These are phyloP conservation scores for Asbolus verrucosus DNA, from an alignment of 1,140 invertebrate species.

Conservation along the genomic window DNA sequence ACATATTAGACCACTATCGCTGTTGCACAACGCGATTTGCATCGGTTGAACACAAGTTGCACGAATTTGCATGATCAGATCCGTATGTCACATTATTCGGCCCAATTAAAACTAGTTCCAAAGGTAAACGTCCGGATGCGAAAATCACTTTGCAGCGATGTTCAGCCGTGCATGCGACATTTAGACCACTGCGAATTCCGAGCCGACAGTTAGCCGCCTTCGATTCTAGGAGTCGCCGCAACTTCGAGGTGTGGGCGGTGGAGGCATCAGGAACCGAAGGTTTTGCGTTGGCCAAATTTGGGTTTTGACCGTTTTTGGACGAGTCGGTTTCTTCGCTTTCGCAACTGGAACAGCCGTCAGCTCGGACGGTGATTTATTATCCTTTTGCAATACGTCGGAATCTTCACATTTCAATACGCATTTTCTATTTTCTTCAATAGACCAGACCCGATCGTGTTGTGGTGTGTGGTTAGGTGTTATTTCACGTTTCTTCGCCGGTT, in stretches of 20 bases:
- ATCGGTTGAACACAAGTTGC: no score
- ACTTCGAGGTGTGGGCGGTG: background rate
- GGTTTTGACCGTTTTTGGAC: no score
- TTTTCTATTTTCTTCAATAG: constrained; percentile 21
- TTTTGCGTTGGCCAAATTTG: no score
- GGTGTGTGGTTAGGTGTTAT: constrained; percentile 17
- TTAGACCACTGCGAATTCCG: background rate
- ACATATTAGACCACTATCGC: no score
- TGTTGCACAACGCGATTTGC: no score
- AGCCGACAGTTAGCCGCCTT: background rate
- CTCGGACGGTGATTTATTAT: no score
- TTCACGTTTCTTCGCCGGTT: constrained; percentile 19
- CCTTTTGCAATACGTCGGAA: constrained; percentile 14
- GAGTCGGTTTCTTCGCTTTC: no score
- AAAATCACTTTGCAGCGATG: background rate
- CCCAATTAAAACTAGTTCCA: constrained; percentile 4
- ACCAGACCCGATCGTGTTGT: constrained; percentile 31
- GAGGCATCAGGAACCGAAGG: background rate
- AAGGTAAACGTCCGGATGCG: background rate
- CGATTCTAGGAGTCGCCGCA: no score
- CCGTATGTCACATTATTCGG: background rate
- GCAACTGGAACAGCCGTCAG: no score
- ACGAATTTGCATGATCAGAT: background rate
- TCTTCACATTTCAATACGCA: constrained; percentile 26
- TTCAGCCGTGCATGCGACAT: background rate